Base-by-base conservation (phyloP, 2,113 vertebrate species). In the Eulemur rufifrons region DNA sequence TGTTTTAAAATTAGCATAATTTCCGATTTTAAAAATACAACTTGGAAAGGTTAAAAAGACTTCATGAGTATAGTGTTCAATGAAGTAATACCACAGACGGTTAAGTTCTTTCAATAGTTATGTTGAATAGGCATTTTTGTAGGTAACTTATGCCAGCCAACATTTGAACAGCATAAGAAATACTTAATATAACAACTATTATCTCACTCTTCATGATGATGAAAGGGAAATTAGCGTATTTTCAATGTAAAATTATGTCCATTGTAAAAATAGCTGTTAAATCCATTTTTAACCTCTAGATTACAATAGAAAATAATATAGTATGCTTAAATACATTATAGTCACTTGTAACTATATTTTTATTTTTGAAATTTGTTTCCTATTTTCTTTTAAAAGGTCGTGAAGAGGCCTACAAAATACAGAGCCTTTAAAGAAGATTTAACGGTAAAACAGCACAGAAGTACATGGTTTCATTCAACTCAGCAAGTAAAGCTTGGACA, bases 11-110 rank as follows among this genome's bases (percentile, higher is more conserved):
- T 78, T 64, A 94, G 7, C 78, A 29, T 84, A 81, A 64, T 77
- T 95, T 87, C 61, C 52, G 89, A 8, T 86, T 80, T 89, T 87
- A 91, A 95, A 92, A 90, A 83, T 92, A 68, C 20, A 54, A 23
- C 47, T n/a, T 78, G 32, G 88, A 86, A 92, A 90, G 39, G 29
- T 64, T 64, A 64, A 93, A 83, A 92, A 81, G 50, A 91, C 50
- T 83, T 82, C 45, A 15, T 82, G 42, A 96, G 85, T 42, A 39
- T 91, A 61, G 20, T 61, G 42, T 14, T 84, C 63, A 45, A 0
- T 95, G 73, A 93, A 64, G 42, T 88, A 85, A 82, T 76, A 39
- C 37, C n/a, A 77, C 82, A 86, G 66, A 90, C 64, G 69, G 69
- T 25, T 63, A 11, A 68, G 8, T 94, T 63, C 84, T 88, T 86